Percentiles rank a stretch among this genome's conserved stretches.
Evolutionary conservation across 2,113 vertebrate species (phyloP).

Genomic region (Aplodontia rufa): DNA sequence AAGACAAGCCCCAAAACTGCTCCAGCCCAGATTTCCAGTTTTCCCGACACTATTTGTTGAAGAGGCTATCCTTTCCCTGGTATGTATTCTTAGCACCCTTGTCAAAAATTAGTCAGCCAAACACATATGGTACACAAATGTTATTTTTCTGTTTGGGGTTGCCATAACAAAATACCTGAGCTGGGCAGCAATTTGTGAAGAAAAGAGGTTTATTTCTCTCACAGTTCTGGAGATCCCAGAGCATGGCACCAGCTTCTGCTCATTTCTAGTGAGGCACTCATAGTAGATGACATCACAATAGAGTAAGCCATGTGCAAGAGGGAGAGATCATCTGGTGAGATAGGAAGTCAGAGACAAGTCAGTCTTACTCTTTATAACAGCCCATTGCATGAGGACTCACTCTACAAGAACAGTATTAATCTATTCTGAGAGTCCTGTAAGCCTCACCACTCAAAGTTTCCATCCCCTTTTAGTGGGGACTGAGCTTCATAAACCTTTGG

Average conservation of each 20-base stretch:
- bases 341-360: neutral
- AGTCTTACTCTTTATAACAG: neutral
- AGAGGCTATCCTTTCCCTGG: neutral
- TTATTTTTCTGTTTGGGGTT: neutral
- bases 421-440: neutral
- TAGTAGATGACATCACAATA: neutral
- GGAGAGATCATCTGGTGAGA: neutral
- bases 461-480: neutral
- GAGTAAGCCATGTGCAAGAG: neutral
- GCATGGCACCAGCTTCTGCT: too few relatives aligned
- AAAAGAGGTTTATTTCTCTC: neutral
- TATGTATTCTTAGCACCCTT: neutral
- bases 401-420: neutral
- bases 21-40: neutral
- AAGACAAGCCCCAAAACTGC: too few relatives aligned
- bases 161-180: neutral
- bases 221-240: too few relatives aligned
- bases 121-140: neutral
- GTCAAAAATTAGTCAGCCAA: neutral
- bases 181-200: neutral
- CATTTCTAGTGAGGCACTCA: neutral
- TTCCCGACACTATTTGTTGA: neutral
- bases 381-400: neutral
- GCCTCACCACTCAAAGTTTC: neutral
- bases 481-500: neutral